Evolutionary conservation across 2,888 invertebrate genomes (phyloP).

Genomic region (Agrochola lychnidis): DNA sequence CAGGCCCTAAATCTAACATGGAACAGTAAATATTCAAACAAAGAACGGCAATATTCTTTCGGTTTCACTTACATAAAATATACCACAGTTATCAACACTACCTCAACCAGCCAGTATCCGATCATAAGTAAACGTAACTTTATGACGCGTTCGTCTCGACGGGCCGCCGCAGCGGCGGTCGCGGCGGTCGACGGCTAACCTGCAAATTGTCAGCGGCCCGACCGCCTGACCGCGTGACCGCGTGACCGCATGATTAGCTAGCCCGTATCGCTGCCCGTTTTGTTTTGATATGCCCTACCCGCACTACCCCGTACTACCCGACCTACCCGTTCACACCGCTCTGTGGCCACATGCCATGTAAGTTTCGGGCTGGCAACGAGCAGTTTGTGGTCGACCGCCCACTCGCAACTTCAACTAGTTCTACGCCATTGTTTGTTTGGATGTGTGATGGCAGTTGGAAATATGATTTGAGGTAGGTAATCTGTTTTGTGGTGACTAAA

Average conservation of each 20-base stretch:
- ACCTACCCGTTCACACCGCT: constrained; percentile 55
- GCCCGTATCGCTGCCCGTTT: constrained; percentile 74
- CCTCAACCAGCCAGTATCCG: constrained; percentile 4
- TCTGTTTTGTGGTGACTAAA: constrained; percentile 21
- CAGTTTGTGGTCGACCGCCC: constrained; percentile 77
- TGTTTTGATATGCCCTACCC: constrained; percentile 79
- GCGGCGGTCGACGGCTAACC: constrained; percentile 78
- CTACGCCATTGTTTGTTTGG: constrained; percentile 62
- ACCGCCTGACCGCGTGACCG: constrained; percentile 72
- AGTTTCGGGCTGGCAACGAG: constrained; percentile 77
- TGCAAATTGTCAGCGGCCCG: constrained; percentile 78
- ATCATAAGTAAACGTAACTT: constrained; percentile 66
- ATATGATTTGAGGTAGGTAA: constrained; percentile 50
- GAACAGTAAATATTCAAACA: neutral
- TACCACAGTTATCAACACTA: neutral
- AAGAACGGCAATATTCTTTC: neutral
- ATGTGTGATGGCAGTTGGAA: constrained; percentile 44
- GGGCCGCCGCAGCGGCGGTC: constrained; percentile 63
- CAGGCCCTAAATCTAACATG: too few species aligned
- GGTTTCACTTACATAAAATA: too few species aligned
- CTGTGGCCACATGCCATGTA: constrained; percentile 72
- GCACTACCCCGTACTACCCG: constrained; percentile 54
- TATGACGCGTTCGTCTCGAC: constrained; percentile 59
- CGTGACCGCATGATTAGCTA: constrained; percentile 83
- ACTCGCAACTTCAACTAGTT: constrained; percentile 69